Percentiles rank a stretch among this genome's conserved stretches.
Evolutionary conservation across 2,888 invertebrate genomes (phyloP).

Genomic region (Stenoptilia bipunctidactyla): DNA sequence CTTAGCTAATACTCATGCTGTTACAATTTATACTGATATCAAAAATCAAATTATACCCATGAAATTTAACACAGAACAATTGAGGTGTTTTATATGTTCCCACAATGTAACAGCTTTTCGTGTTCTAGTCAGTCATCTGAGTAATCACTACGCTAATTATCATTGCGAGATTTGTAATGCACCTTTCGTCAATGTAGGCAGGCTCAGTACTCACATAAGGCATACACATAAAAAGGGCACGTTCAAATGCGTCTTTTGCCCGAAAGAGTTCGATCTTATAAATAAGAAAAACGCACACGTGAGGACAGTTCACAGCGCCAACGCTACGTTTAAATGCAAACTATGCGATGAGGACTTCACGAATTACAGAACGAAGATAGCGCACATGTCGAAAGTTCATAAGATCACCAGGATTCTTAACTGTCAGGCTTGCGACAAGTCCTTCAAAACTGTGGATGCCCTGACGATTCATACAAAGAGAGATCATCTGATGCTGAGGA

Average conservation of each 20-base stretch:
- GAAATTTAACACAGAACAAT: slow-evolving; percentile 26
- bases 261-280: slow-evolving; percentile 31
- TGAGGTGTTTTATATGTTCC: slow-evolving; percentile 30
- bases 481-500: slow-evolving; percentile 38
- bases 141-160: slow-evolving; percentile 26
- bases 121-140: slow-evolving; percentile 32
- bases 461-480: slow-evolving; percentile 27
- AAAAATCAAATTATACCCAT: slow-evolving; percentile 38
- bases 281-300: background rate
- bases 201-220: slow-evolving; percentile 18
- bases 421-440: slow-evolving; percentile 31
- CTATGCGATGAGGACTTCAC: slow-evolving; percentile 30
- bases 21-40: slow-evolving; percentile 26
- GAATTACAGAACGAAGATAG: slow-evolving; percentile 22
- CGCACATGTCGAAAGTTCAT: slow-evolving; percentile 29
- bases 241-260: slow-evolving; percentile 29
- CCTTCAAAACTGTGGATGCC: slow-evolving; percentile 21
- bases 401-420: slow-evolving; percentile 21
- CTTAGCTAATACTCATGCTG: slow-evolving; percentile 24
- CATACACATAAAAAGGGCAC: slow-evolving; percentile 17
- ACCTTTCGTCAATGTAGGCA: slow-evolving; percentile 26
- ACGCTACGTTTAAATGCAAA: slow-evolving; percentile 24
- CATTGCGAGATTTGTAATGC: slow-evolving; percentile 30
- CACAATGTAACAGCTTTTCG: slow-evolving; percentile 22
- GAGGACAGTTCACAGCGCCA: background rate